Evolutionary conservation across 2,797 vertebrate genomes (phyloP), one percentile per base, ranked within the genome.

Genomic region (Arctocebus calabarensis): DNA sequence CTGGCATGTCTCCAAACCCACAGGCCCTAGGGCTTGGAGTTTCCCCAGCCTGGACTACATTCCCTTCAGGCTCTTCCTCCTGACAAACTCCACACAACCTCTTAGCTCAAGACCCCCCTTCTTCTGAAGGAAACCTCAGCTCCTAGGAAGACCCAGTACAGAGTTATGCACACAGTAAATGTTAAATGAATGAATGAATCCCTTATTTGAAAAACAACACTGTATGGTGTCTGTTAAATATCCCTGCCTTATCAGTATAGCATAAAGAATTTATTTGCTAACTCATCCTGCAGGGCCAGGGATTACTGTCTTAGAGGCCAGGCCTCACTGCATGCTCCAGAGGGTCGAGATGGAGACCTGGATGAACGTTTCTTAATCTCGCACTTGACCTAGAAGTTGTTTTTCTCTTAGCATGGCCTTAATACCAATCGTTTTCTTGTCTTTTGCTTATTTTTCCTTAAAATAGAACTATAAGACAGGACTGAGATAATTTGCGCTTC

Each of bases 391-490:
- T 70, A 45, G 25, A 71, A 57, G 27, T 83, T 79, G 2, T 59
- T 84, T 93, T 62, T 75, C 88, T 88, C 12, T 74, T 74, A 45
- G n/a, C 45, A 43, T 45, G 87, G 45, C 32, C 90, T 88, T 78
- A 61, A 23, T 34, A 57, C 34, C 19, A 87, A 84, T n/a, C 68
- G 2, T 48, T 71, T 52, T 81, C 77, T 82, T 87, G 7, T 59
- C 9, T 74, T 84, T 61, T 74, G 34, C n/a, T 75, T 86, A 40
- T 91, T 75, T 95, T 16, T 85, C 32, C 81, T 94, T 66, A 90
- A 90, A 94, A 17, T 74, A 11, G 4, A 84, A 91, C 81, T 32
- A 74, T 29, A 79, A 64, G 25, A 32, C 66, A 29, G 16, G 29
- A 70, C 22, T 22, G 29, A 94, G 32, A 89, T 73, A 66, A 94